Evolutionary conservation across 2,888 invertebrate genomes (phyloP).

Genomic region (Hydroisotoma schaefferi): DNA sequence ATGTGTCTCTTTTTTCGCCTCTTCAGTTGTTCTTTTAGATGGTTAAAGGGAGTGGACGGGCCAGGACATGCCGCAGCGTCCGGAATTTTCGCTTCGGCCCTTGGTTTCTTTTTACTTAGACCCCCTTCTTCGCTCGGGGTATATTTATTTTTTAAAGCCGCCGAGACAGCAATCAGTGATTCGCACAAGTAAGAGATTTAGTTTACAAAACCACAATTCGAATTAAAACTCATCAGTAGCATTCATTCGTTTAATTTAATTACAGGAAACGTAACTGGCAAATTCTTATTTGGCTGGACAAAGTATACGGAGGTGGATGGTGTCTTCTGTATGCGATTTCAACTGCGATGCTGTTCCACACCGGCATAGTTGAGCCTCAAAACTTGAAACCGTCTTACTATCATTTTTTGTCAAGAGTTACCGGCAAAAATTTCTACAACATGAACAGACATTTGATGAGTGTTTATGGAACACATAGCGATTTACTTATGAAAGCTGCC

Average conservation of each 20-base stretch:
- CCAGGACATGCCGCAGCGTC: slow-evolving; percentile 42
- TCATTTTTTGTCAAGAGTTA: slow-evolving; percentile 71
- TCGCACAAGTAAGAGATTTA: slow-evolving; percentile 47
- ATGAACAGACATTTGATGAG: slow-evolving; percentile 45
- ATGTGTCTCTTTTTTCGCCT: slow-evolving; percentile 45
- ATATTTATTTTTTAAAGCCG: slow-evolving; percentile 46
- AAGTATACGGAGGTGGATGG: slow-evolving; percentile 48
- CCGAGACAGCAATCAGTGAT: slow-evolving; percentile 41
- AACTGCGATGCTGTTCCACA: slow-evolving; percentile 73
- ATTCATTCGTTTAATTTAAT: not conserved
- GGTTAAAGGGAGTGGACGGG: slow-evolving; percentile 46
- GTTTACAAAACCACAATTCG: too few species aligned
- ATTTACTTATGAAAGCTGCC: slow-evolving; percentile 43
- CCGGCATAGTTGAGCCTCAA: slow-evolving; percentile 72
- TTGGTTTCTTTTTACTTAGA: slow-evolving; percentile 43
- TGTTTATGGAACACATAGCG: slow-evolving; percentile 42
- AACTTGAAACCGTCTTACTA: slow-evolving; percentile 76
- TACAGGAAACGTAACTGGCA: slow-evolving; percentile 44
- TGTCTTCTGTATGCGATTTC: slow-evolving; percentile 68
- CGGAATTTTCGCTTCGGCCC: slow-evolving; percentile 43
- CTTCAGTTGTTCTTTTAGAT: slow-evolving; percentile 46
- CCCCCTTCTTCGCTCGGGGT: slow-evolving; percentile 44
- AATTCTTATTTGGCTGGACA: slow-evolving; percentile 41
- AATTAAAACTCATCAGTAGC: too few species aligned
- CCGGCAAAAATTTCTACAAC: slow-evolving; percentile 55